Percentiles rank a stretch among this genome's conserved stretches.
phyloP scores from a whole-genome alignment of 2,888 invertebrate genomes.

The Notodonta dromedarius region DNA sequence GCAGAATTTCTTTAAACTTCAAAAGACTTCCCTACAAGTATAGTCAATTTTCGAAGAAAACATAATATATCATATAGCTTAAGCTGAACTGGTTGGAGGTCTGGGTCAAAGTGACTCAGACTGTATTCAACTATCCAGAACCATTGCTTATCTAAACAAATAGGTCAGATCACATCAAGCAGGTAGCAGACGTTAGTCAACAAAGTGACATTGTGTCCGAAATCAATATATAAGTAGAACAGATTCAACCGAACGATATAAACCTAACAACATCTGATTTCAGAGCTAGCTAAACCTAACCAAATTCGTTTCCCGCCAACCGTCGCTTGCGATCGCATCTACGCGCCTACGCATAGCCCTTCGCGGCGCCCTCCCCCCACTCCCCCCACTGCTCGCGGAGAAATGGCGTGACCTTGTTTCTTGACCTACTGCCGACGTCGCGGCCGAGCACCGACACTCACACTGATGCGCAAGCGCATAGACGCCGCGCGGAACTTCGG shows the following conservation, averaged over 20 bases:
- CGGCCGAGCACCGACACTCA: slow-evolving; percentile 65
- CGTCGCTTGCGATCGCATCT: slow-evolving; percentile 18
- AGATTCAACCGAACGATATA: not conserved
- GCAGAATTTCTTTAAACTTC: too few species aligned
- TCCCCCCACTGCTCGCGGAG: slow-evolving; percentile 51
- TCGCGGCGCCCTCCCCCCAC: slow-evolving; percentile 31
- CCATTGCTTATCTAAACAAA: too few species aligned
- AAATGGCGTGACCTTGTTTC: slow-evolving; percentile 82
- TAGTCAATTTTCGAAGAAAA: too few species aligned
- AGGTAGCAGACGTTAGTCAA: too few species aligned
- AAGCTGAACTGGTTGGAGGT: too few species aligned
- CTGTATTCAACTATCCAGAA: too few species aligned
- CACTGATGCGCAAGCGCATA: slow-evolving; percentile 38
- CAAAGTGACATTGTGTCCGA: not conserved
- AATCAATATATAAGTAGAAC: not conserved
- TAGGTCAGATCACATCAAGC: too few species aligned
- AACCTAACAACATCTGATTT: not conserved
- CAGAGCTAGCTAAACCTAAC: not conserved
- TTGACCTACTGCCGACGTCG: slow-evolving; percentile 82
- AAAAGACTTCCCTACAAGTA: too few species aligned
- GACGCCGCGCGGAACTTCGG: slow-evolving; percentile 23
- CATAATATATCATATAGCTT: too few species aligned
- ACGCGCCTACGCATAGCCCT: slow-evolving; percentile 49
- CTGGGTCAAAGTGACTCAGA: too few species aligned
- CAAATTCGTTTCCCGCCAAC: slow-evolving; percentile 1